Base-by-base conservation (phyloP, 2,888 invertebrate genomes). In the Lithophane socia region DNA sequence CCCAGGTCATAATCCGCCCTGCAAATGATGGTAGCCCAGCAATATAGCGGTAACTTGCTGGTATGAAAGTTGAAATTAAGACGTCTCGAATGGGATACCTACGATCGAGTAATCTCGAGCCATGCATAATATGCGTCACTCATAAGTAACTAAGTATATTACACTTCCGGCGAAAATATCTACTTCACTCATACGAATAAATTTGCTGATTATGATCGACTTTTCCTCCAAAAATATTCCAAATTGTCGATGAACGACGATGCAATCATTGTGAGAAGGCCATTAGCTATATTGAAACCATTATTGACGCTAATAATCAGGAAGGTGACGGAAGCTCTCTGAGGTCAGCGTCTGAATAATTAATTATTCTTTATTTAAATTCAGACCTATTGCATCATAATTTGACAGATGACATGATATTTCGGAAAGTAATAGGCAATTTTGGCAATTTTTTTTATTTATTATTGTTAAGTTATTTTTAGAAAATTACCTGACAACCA, bases 251-350 rank as follows among this genome's bases (percentile, higher is more conserved):
- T 78, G 18, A 78, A 68, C n/a, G 8, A 29, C 44, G 54, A 24
- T 37, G 44, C 3, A 44, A 67, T 73, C 49, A 73, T 49, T 12
- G n/a, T n/a, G 12, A 29, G 13, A 80, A 54, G 8, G 8, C 63
- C 49, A 64, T 63, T 49, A 64, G 24, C 42, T 49, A n/a, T 73
- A 64, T 80, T 64, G 56, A 73, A 52, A 56, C 54, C 29, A 71
- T 64, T 74, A 78, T 64, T 64, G 56, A 78, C 74, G 49, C 12
- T 73, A 64, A 73, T 49, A 80, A n/a, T 7, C 12, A n/a, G 9
- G n/a, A 49, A 64, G 21, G 44, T 16, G 49, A 29, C 10, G 29
- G 18, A 42, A 72, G 24, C 3, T 79, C 54, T 63, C 49, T 3
- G 4, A 73, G 49, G 29, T 52, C 52, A 70, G n/a, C 47, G 24